Evolutionary conservation across 64 coral and sea anemone species (phyloP).

Genomic region (Hydrozoanthus tunicans): DNA sequence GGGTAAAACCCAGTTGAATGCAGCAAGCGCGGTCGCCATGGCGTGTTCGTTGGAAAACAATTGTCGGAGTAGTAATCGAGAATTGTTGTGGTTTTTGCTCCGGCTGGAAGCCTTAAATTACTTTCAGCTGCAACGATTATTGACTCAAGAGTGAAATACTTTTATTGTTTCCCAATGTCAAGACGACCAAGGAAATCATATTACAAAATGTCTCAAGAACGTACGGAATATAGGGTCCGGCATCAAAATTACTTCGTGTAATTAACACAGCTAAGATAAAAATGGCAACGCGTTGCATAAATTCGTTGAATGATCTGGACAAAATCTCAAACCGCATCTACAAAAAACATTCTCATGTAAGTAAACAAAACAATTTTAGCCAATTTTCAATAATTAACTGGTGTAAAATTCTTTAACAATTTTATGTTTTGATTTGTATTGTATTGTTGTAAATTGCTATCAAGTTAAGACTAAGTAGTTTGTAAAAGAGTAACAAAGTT

Average conservation of each 20-base stretch:
- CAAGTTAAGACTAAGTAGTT: too few species aligned
- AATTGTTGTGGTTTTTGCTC: conserved; percentile 33
- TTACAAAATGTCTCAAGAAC: neutral
- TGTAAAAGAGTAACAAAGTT: neutral
- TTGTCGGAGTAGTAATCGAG: conserved; percentile 4
- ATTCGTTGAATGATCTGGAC: conserved; percentile 84
- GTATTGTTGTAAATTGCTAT: neutral
- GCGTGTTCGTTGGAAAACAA: conserved; percentile 59
- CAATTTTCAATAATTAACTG: neutral
- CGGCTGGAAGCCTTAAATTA: conserved; percentile 21
- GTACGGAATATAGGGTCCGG: neutral
- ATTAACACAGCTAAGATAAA: neutral
- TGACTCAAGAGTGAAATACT: neutral
- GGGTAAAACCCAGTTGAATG: conserved; percentile 32
- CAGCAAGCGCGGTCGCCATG: conserved; percentile 69
- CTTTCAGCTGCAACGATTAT: neutral
- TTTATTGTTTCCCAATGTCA: neutral
- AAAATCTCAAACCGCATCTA: conserved; percentile 80
- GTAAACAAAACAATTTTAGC: neutral
- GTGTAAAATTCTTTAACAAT: neutral
- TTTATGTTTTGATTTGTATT: neutral
- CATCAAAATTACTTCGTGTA: neutral
- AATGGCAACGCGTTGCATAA: conserved; percentile 89
- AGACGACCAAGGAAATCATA: neutral
- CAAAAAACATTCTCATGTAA: conserved; percentile 85